Conservation (phyloP, 2,113 vertebrate genomes). For the Thunnus thynnus region DNA sequence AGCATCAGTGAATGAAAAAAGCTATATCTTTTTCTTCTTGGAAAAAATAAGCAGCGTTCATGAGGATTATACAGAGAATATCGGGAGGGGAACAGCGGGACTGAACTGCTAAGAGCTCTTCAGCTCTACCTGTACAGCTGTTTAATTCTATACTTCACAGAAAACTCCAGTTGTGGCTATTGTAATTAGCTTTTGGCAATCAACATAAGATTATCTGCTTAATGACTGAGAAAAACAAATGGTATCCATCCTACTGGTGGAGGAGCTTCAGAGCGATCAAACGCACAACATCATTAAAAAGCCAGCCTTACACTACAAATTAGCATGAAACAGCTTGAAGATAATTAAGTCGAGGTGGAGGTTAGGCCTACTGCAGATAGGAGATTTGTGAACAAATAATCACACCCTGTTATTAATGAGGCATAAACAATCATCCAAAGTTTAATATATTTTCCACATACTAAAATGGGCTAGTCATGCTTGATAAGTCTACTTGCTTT, state of each 20-base stretch:
- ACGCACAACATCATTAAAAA: constrained; percentile 65
- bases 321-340: constrained; percentile 64
- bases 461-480: constrained; percentile 3
- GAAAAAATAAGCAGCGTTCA: constrained; percentile 56
- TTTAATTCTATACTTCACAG: constrained; percentile 29
- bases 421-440: constrained; percentile 47
- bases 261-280: constrained; percentile 61
- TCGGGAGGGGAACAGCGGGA: constrained; percentile 1
- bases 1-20: constrained; percentile 42
- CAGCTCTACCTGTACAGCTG: constrained; percentile 50
- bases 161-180: constrained; percentile 58
- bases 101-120: constrained; percentile 19
- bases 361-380: constrained; percentile 67
- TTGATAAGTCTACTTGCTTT: constrained; percentile 35
- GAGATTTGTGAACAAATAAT: constrained; percentile 71
- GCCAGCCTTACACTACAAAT: constrained; percentile 70
- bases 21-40: constrained; percentile 17
- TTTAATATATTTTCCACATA: constrained; percentile 38
- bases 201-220: constrained; percentile 77
- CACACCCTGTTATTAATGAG: constrained; percentile 55
- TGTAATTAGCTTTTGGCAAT: constrained; percentile 78
- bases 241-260: constrained; percentile 62
- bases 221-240: constrained; percentile 75
- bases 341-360: constrained; percentile 75
- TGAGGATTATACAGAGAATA: constrained; percentile 50